A percentile compares a stretch with the other conserved stretches of the same genome.
phyloP scores from a whole-genome alignment of 2,888 invertebrate genomes.

The Strigamia transsilvanica region DNA sequence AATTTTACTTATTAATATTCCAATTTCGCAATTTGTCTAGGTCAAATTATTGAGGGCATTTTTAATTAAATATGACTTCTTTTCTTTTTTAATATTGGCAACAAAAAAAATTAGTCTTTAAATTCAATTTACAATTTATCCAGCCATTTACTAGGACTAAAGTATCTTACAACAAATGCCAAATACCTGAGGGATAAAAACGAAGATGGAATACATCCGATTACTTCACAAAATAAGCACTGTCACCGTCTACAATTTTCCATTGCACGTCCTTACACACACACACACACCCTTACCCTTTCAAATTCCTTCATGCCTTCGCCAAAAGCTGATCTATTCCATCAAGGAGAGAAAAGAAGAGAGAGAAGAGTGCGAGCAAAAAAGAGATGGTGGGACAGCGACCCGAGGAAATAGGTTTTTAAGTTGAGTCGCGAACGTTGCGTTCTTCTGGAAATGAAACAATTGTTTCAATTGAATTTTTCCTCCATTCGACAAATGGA shows the following conservation, averaged over 20 bases:
- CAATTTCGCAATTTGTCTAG: slow-evolving; percentile 18
- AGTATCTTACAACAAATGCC: slow-evolving; percentile 33
- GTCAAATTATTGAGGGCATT: slow-evolving; percentile 28
- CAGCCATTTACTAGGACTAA: slow-evolving; percentile 13
- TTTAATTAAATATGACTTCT: slow-evolving; percentile 22
- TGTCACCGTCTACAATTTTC: slow-evolving; percentile 34
- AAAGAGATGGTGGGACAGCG: slow-evolving; percentile 46
- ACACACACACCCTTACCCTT: slow-evolving; percentile 39
- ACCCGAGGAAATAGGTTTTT: slow-evolving; percentile 49
- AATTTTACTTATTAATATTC: slow-evolving; percentile 47
- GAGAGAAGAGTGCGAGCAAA: background rate
- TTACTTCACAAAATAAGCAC: slow-evolving; percentile 41
- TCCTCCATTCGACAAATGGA: slow-evolving; percentile 42
- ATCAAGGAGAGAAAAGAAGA: slow-evolving; percentile 36
- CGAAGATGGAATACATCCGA: slow-evolving; percentile 45
- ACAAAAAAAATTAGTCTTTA: background rate
- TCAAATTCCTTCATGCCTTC: slow-evolving; percentile 48
- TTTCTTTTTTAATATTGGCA: slow-evolving; percentile 7
- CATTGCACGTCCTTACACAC: slow-evolving; percentile 28
- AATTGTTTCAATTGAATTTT: slow-evolving; percentile 49
- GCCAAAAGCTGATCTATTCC: slow-evolving; percentile 46
- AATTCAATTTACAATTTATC: slow-evolving; percentile 28
- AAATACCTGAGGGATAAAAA: slow-evolving; percentile 24
- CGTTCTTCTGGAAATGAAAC: slow-evolving; percentile 47
- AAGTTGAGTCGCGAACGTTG: slow-evolving; percentile 48